Evolutionary conservation across 1,140 invertebrate species (phyloP), one percentile per base, ranked within the genome.

Genomic region (Heterodera carotae): DNA sequence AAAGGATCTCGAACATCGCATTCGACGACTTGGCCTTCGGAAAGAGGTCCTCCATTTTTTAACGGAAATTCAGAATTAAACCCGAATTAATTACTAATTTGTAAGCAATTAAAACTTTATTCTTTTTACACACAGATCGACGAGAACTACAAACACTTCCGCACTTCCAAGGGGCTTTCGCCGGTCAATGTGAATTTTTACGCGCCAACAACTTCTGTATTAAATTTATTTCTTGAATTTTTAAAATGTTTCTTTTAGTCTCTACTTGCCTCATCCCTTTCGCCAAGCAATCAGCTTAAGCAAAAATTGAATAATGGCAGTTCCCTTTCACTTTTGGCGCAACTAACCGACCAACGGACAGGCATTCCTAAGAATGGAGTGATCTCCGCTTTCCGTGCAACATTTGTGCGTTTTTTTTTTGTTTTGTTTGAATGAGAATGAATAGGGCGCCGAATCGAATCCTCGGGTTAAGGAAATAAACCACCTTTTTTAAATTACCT

Each of bases 1-100:
- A 12, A 76, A 76, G 2, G 82, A 83, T 69, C 66, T 83, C 12
- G 82, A 83, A 0, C 78, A 60, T 27, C 69, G 80, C 53, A 79
- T 83, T 62, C 56, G 71, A 48, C 62, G 79, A 59, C 31, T 82
- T 22, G 33, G 33, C 25, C 75, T 82, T 2, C 43, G 72, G 74
- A 83, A 74, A 70, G 72, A 82, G 76, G 80, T 82, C 25, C 10
- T 68, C 29, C 60, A 25, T 15, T 31, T 7, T 77, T 79, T 80
- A 34, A 3, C 60, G 5, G 29, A 60, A 33, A 1, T 22, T 15
- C n/a, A 48, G 8, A 48, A 56, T 53, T 2, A 53, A 72, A n/a
- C n/a, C n/a, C 10, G 10, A n/a, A n/a, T n/a, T n/a, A n/a, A n/a
- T n/a, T n/a, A n/a, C n/a, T n/a, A n/a, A n/a, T n/a, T n/a, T n/a